Evolutionary conservation across 2,113 vertebrate genomes (phyloP).

Genomic region (Panthera leo): DNA sequence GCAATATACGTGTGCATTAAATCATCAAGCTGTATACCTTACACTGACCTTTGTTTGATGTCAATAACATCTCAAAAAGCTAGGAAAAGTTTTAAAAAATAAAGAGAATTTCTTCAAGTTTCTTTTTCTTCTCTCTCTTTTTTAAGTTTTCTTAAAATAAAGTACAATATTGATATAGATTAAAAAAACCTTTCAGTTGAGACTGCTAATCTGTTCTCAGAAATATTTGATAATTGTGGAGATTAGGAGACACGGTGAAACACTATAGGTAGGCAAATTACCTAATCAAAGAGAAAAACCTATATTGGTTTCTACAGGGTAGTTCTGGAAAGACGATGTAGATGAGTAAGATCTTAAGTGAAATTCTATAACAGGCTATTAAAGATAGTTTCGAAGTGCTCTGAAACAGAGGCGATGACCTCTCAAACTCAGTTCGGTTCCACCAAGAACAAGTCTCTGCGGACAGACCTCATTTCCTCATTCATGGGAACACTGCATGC

Average conservation of each 20-base stretch:
- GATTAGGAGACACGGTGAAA: not conserved
- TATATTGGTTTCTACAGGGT: not conserved
- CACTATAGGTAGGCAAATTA: not conserved
- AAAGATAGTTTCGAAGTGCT: not conserved
- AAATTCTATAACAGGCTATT: not conserved
- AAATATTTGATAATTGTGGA: not conserved
- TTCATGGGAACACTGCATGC: not conserved
- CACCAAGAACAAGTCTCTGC: conserved; percentile 6
- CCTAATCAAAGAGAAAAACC: not conserved
- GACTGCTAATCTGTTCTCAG: not conserved
- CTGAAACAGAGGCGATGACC: not conserved
- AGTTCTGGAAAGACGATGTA: not conserved
- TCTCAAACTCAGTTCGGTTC: not conserved
- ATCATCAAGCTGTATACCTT: not conserved
- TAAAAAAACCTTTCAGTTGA: not conserved
- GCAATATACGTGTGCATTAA: not conserved
- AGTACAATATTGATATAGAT: not conserved
- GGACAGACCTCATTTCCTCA: not conserved
- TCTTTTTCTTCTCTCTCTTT: not conserved
- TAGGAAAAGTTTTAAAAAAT: not conserved
- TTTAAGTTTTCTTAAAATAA: not conserved
- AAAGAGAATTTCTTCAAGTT: not conserved
- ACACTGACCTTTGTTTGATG: not conserved
- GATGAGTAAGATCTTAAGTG: not conserved
- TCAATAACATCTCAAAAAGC: not conserved